Evolutionary conservation across 2,113 vertebrate species (phyloP).

Genomic region (Chlamydotis undulata): DNA sequence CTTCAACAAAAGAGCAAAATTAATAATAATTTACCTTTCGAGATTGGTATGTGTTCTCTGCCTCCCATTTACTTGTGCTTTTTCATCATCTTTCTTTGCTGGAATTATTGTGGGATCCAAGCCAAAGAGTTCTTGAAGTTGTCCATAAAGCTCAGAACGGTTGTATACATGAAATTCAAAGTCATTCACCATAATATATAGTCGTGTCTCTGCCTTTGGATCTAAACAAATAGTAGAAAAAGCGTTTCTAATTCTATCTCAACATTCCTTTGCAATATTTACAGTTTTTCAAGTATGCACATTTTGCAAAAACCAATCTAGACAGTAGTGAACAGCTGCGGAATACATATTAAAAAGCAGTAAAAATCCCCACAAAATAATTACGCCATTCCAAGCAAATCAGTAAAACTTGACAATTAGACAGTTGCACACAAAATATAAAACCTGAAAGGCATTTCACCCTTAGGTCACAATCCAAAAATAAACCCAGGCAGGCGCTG

Average conservation of each 20-base stretch:
- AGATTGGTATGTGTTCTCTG: constrained; percentile 78
- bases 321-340: not conserved
- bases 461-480: not conserved
- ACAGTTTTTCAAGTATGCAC: not conserved
- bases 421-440: not conserved
- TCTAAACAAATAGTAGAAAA: constrained; percentile 74
- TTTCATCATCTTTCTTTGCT: constrained; percentile 86
- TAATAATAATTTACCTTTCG: constrained; percentile 81
- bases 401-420: not conserved
- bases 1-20: not conserved
- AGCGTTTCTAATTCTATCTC: not conserved
- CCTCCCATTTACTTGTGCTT: constrained; percentile 78
- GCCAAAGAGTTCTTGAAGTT: constrained; percentile 93
- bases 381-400: not conserved
- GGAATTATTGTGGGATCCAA: constrained; percentile 91
- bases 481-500: not conserved
- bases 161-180: constrained; percentile 99
- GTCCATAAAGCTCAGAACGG: constrained; percentile 91
- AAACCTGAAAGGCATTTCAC: not conserved
- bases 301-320: not conserved
- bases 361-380: not conserved
- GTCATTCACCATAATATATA: constrained; percentile 95
- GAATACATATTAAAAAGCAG: not conserved
- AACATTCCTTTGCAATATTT: not conserved
- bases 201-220: constrained; percentile 95